phyloP scores from a whole-genome alignment of 2,113 vertebrate species.

The Lynx canadensis region DNA sequence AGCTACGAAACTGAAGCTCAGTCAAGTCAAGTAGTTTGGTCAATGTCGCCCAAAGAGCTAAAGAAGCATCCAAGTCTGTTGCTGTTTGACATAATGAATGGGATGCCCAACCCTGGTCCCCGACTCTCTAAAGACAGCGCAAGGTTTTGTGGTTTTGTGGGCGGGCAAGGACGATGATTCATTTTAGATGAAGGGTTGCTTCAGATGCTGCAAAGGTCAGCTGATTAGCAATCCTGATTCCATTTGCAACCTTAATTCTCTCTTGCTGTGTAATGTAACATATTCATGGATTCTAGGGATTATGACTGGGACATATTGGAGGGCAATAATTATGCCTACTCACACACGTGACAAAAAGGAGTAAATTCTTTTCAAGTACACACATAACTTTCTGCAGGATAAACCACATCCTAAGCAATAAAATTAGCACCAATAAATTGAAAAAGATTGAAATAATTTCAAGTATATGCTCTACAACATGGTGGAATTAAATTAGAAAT shows the following conservation, averaged over 20 bases:
- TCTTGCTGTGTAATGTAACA: background rate
- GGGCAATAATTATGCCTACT: background rate
- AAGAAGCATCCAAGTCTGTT: constrained; percentile 21
- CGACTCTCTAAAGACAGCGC: background rate
- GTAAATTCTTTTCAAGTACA: constrained; percentile 30
- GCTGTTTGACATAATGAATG: constrained; percentile 41
- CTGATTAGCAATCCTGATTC: constrained; percentile 45
- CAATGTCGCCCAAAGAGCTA: constrained; percentile 18
- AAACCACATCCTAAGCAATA: background rate
- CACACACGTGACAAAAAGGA: constrained; percentile 15
- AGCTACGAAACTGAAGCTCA: constrained; percentile 18
- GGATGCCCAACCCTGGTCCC: background rate
- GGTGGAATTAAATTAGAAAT: constrained; percentile 42
- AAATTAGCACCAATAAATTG: background rate
- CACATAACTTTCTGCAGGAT: background rate
- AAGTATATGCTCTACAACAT: constrained; percentile 3
- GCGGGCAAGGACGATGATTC: constrained; percentile 10
- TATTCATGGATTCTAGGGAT: background rate
- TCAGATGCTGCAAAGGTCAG: constrained; percentile 22
- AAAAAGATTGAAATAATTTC: background rate
- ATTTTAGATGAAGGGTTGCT: constrained; percentile 43
- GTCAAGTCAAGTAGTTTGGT: background rate
- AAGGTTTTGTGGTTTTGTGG: constrained; percentile 20
- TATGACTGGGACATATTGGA: background rate
- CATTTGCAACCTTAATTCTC: constrained; percentile 34